Evolutionary conservation across 2,888 invertebrate genomes (phyloP).

Genomic region (Atherix ibis): DNA sequence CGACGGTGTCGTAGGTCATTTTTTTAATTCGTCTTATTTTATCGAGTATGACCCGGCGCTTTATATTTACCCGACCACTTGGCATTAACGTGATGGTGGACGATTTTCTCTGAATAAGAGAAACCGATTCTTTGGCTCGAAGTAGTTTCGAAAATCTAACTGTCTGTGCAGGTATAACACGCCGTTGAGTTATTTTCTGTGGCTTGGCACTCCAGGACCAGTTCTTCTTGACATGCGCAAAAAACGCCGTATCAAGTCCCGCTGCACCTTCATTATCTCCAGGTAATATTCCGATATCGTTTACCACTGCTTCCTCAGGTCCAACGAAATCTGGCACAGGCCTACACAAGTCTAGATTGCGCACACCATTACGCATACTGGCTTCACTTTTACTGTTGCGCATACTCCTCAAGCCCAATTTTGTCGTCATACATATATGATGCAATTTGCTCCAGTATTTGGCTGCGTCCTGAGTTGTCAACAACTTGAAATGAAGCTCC

Average conservation of each 20-base stretch:
- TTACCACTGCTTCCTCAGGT: conserved; percentile 22
- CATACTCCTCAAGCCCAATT: conserved; percentile 35
- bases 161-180: background rate
- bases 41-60: conserved; percentile 5
- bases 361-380: conserved; percentile 17
- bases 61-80: conserved; percentile 9
- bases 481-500: conserved; percentile 38
- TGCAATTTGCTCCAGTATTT: conserved; percentile 55
- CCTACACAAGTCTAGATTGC: conserved; percentile 2
- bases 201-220: conserved; percentile 39
- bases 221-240: conserved; percentile 45
- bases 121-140: background rate
- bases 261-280: conserved; percentile 56
- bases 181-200: background rate
- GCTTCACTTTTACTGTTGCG: no score
- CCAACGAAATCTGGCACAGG: conserved; percentile 9
- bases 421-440: conserved; percentile 49
- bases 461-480: conserved; percentile 37
- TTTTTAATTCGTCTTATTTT: conserved; percentile 9
- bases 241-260: conserved; percentile 55
- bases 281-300: conserved; percentile 45
- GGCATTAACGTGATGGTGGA: conserved; percentile 11
- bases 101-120: conserved; percentile 3
- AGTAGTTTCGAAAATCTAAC: conserved; percentile 2
- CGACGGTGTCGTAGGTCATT: conserved; percentile 41